phyloP scores from a whole-genome alignment of 2,888 invertebrate species.

The Brenthis hecate region DNA sequence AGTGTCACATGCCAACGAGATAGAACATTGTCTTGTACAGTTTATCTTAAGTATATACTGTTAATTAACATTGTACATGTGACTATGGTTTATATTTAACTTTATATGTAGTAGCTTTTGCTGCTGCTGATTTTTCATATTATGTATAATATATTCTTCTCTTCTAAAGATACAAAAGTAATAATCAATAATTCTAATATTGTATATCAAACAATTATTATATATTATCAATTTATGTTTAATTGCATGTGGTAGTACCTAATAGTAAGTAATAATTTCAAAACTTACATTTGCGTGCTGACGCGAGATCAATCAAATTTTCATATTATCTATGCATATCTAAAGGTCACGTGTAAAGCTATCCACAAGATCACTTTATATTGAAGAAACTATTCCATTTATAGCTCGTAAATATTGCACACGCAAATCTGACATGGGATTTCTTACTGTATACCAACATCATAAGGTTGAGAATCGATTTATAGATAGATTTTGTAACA shows the following conservation, averaged over 20 bases:
- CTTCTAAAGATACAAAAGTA: too few relatives aligned
- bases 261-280: constrained; percentile 4
- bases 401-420: constrained; percentile 45
- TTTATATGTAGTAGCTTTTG: not conserved
- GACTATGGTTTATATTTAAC: not conserved
- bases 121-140: too few relatives aligned
- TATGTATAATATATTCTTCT: too few relatives aligned
- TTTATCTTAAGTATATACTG: constrained; percentile 32
- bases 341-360: constrained; percentile 79
- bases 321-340: constrained; percentile 69
- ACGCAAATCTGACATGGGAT: constrained; percentile 33
- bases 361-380: constrained; percentile 68
- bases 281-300: constrained; percentile 27
- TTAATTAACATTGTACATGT: constrained; percentile 28
- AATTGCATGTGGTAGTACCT: not conserved
- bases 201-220: not conserved
- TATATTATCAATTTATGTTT: constrained; percentile 11
- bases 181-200: too few relatives aligned
- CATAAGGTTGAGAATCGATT: constrained; percentile 48
- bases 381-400: constrained; percentile 64
- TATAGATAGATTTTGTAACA: constrained; percentile 45
- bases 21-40: constrained; percentile 34
- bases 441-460: constrained; percentile 39
- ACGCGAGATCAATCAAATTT: constrained; percentile 71
- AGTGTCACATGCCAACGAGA: constrained; percentile 44